Evolutionary conservation across 2,888 invertebrate genomes (phyloP).

Genomic region (Tromatobia lineatoria): DNA sequence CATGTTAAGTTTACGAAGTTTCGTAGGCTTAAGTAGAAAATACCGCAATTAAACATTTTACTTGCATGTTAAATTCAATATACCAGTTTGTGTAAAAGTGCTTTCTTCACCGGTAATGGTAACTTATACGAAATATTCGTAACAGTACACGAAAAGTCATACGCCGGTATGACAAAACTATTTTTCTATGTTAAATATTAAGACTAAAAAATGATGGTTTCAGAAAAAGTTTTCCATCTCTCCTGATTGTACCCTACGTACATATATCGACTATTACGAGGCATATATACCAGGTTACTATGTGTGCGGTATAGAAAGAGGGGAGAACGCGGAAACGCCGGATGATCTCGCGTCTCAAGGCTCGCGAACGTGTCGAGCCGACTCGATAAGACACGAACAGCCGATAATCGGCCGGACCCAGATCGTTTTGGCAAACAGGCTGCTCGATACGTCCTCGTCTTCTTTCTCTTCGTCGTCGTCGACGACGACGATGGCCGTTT

Average conservation of each 20-base stretch:
- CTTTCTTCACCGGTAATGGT: too few relatives aligned
- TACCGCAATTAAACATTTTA: too few relatives aligned
- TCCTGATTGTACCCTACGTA: neutral
- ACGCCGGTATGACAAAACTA: too few relatives aligned
- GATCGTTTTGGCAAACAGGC: slow-evolving; percentile 65
- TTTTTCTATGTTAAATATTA: too few relatives aligned
- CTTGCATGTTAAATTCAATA: too few relatives aligned
- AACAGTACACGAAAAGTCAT: too few relatives aligned
- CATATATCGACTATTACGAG: slow-evolving; percentile 16
- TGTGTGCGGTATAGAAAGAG: slow-evolving; percentile 6
- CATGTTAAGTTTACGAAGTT: too few relatives aligned
- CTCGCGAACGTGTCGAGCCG: slow-evolving; percentile 73
- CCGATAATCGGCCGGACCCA: slow-evolving; percentile 70
- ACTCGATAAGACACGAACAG: slow-evolving; percentile 79
- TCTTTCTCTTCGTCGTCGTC: slow-evolving; percentile 11
- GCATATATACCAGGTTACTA: slow-evolving; percentile 11
- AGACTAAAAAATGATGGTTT: too few relatives aligned
- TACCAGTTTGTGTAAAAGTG: too few relatives aligned
- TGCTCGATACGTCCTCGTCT: slow-evolving; percentile 57
- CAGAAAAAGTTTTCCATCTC: too few relatives aligned
- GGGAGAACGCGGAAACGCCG: slow-evolving; percentile 35
- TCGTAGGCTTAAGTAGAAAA: too few relatives aligned
- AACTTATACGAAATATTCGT: too few relatives aligned
- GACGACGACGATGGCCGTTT: slow-evolving; percentile 10
- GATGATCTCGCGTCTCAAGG: slow-evolving; percentile 46